Evolutionary conservation across 2,888 invertebrate genomes (phyloP), one percentile per base, ranked within the genome.

Genomic region (Noctua janthe): DNA sequence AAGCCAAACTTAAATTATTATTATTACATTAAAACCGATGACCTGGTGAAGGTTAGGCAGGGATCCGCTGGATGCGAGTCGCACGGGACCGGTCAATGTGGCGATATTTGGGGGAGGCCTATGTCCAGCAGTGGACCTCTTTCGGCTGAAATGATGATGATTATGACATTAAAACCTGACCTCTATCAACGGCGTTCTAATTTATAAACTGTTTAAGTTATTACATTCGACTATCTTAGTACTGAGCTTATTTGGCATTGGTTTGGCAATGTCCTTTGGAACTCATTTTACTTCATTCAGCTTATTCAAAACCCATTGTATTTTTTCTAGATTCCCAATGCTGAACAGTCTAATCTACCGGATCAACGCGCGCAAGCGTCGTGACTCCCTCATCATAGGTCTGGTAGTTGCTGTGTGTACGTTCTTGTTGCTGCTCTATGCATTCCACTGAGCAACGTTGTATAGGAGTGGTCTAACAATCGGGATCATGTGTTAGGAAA

Each of bases 331-430:
- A 88, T 99, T 99, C 95, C 99, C 99, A 17, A 97, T 98, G 91
- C 97, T 99, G 72, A 98, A 98, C 94, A 99, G 99, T 94, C 97
- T 99, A 79, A 98, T 99, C 85, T 99, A 99, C 95, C 98, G 99
- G 94, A 99, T 99, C 91, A 99, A 99, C 95, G 97, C 99, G 47
- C 98, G 99, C 90, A 99, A 99, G 94, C 97, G 99, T 76, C 98
- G 99, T 76, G 99, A 99, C 96, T 99, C 99, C 0, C 97, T 99
- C 72, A 99, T 99, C 89, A 93, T 99, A 54, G 99, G 99, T 0
- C 95, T 98, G 20, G 98, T 99, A 43, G 98, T 99, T 83, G 98
- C 98, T 6, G 97, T 98, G 78, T 99, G 99, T 96, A 98, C 99
- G 71, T 98, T 99, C 95, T 96, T 99, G n/a, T 95, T 99, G 92